These are phyloP conservation scores for Protonibea diacanthus DNA, from an alignment of 2,797 vertebrate genomes.

Conservation along the genomic window DNA sequence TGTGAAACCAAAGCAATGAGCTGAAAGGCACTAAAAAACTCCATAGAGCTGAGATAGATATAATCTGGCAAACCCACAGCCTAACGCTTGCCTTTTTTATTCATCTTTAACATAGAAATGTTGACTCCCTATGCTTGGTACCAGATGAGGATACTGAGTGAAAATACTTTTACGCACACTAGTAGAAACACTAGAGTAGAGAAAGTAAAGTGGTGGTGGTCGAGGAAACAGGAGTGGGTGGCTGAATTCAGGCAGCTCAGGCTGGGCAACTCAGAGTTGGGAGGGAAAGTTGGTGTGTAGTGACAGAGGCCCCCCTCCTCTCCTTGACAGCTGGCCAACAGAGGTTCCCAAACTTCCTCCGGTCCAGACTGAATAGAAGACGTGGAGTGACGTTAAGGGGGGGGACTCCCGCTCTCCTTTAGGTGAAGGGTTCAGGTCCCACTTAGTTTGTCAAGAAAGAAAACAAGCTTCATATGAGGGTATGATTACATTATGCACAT, in stretches of 20 bases:
- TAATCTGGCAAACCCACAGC: no score
- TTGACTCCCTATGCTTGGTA: not conserved
- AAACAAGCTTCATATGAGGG: constrained; percentile 12
- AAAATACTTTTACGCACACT: no score
- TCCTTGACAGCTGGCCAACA: constrained; percentile 74
- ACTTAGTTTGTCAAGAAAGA: not conserved
- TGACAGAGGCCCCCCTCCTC: constrained; percentile 26
- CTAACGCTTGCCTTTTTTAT: no score
- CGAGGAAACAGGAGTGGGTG: constrained; percentile 31
- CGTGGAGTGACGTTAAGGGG: constrained; percentile 28
- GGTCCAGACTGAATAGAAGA: constrained; percentile 61
- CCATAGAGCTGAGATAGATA: no score
- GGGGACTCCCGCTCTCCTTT: constrained; percentile 6
- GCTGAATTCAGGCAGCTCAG: constrained; percentile 33
- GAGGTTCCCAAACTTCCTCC: constrained; percentile 75
- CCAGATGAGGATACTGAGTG: not conserved
- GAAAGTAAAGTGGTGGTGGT: no score
- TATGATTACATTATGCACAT: constrained; percentile 12
- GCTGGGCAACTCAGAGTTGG: constrained; percentile 4
- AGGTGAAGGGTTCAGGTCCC: constrained; percentile 6
- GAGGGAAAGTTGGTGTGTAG: constrained; percentile 42
- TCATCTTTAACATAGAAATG: no score
- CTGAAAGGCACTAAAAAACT: no score
- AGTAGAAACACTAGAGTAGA: no score
- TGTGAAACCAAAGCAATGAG: no score